Evolutionary conservation across 2,888 invertebrate species (phyloP), one percentile per base, ranked within the genome.

Genomic region (Pogonocherus hispidulus): DNA sequence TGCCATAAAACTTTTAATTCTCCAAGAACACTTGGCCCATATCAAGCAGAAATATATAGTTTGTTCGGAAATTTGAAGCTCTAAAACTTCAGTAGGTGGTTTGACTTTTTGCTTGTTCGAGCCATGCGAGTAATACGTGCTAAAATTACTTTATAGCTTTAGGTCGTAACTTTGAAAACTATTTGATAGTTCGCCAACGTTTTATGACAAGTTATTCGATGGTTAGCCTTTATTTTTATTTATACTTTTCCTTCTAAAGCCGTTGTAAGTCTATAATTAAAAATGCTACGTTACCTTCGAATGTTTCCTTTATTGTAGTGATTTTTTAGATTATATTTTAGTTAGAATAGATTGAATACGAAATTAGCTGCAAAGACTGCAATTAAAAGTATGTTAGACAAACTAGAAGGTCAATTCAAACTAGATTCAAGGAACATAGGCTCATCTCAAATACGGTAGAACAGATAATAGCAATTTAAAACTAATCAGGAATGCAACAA

Each of bases 91-190:
- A 51, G 49, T 23, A 23, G 22, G 23, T 14, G 23, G 23, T 4
- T 11, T 14, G 14, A 22, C 6, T 23, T 51, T 51, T 23, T 51
- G 14, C 23, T 14, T 23, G 22, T 23, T 23, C 47, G 23, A 5
- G 46, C 16, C 3, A 18, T 5, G 2, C n/a, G 46, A 46, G 49
- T 23, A n/a, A 51, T 51, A 51, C 49, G 49, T 51, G 49, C 23
- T 51, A 16, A 51, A 51, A 51, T 51, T 51, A 6, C 23, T 32
- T 52, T 32, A 52, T 32, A 18, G 19, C 52, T 16, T 14, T 14
- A 18, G 32, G 18, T 52, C 52, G 32, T 52, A 52, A 52, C 32
- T 52, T 52, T 16, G 16, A 16, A 52, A 52, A 52, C 52, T 32
- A 52, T 52, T 52, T 52, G 27, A 52, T 52, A 52, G 27, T 18